Conservation (phyloP, 2,113 vertebrate species). For the Lontra canadensis region DNA sequence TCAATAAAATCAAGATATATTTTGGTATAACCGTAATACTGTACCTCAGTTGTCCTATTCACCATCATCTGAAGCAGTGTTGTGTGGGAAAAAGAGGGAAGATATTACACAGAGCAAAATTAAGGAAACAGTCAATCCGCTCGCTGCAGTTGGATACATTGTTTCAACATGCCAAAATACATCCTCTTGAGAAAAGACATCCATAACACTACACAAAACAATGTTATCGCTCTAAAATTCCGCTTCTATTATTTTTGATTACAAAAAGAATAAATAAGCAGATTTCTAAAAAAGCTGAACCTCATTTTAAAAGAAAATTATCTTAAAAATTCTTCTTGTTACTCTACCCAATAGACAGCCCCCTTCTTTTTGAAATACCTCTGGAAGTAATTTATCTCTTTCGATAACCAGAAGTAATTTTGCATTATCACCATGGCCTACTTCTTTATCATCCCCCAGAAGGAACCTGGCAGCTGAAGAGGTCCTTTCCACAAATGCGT, state of each 20-base stretch:
- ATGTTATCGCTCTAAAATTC: constrained; percentile 42
- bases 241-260: not conserved
- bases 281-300: constrained; percentile 44
- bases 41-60: constrained; percentile 99
- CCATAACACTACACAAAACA: not conserved
- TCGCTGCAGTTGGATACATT: constrained; percentile 61
- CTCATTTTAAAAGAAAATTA: not conserved
- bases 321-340: not conserved
- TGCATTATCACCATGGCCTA: not conserved
- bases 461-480: not conserved
- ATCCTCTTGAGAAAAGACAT: constrained; percentile 49
- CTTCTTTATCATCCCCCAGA: not conserved
- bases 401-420: not conserved
- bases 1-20: constrained; percentile 14
- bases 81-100: constrained; percentile 87
- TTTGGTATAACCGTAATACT: constrained; percentile 46
- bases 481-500: rapidly evolving
- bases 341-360: not conserved
- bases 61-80: constrained; percentile 99
- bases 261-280: not conserved
- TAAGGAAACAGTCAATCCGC: constrained; percentile 46
- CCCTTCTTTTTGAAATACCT: constrained; percentile 30
- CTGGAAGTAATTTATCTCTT: not conserved
- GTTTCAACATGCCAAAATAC: constrained; percentile 69
- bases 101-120: constrained; percentile 80